Base-by-base conservation (phyloP, 2,797 vertebrate genomes). In the Chrosomus eos region DNA sequence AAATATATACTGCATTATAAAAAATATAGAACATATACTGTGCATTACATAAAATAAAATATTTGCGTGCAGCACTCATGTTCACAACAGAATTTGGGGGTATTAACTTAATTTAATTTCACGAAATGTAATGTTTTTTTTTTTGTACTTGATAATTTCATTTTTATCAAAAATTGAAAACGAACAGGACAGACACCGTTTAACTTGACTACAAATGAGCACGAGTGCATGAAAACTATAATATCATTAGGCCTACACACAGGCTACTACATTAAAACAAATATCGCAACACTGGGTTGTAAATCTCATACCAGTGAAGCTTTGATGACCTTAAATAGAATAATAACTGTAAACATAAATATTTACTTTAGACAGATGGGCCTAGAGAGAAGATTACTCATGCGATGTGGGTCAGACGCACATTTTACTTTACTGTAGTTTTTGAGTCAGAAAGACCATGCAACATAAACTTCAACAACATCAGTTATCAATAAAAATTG, bases 331-430 rank as follows among this genome's bases (percentile, higher is more conserved):
- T 60, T 71, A 58, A 40, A 48, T 55, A 10, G 1, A 58, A 53
- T 43, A 58, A 43, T 45, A 60, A 31, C n/a, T 31, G 51, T 72
- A 16, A 43, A 72, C 40, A 71, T 58, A 40, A 81, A 82, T 73
- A 82, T 82, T 82, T 60, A 45, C 64, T 58, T 58, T 7, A 14
- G 43, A 45, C 18, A 84, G 64, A 70, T 43, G 23, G 64, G 74
- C 33, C 62, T 38, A 23, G 8, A 83, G 62, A 83, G 10, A 11
- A 64, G 58, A 70, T 77, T 71, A 78, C 48, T 75, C 40, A 31
- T 58, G 14, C 21, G 33, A 70, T 55, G 26, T 45, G 73, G 74
- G 64, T 78, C 74, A 77, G 7, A n/a, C 14, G 14, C 28, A 51
- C 33, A 33, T 33, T 33, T 33, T 18, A 53, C 5, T 48, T 68